Evolutionary conservation across 1,140 invertebrate species (phyloP).

Genomic region (Drosophila biarmipes): DNA sequence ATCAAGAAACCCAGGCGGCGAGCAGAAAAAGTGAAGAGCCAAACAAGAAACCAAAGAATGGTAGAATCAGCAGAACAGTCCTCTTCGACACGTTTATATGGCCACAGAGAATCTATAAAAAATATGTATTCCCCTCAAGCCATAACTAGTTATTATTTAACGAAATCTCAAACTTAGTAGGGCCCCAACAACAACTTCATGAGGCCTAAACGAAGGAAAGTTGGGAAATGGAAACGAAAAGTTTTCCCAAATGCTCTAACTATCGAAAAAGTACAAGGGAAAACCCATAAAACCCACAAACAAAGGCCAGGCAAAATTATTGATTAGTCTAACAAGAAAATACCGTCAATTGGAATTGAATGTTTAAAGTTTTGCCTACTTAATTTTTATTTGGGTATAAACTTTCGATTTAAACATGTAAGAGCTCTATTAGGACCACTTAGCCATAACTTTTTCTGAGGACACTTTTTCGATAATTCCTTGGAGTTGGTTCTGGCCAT

Average conservation of each 20-base stretch:
- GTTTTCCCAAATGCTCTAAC: conserved; percentile 16
- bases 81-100: neutral
- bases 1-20: conserved; percentile 1
- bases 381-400: conserved; percentile 9
- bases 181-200: neutral
- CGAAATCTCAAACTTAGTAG: neutral
- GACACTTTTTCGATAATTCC: neutral
- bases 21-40: conserved; percentile 12
- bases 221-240: conserved; percentile 12
- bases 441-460: conserved; percentile 3
- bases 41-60: conserved; percentile 10
- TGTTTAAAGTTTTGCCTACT: conserved; percentile 33
- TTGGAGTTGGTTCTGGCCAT: neutral
- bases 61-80: conserved; percentile 1
- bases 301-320: conserved; percentile 15
- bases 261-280: neutral
- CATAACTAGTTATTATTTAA: neutral
- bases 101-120: neutral
- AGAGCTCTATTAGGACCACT: conserved; percentile 27
- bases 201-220: conserved; percentile 3
- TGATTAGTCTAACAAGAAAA: conserved; percentile 38
- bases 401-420: conserved; percentile 32
- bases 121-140: neutral
- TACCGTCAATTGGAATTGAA: conserved; percentile 27
- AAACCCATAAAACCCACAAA: conserved; percentile 1